Percentiles rank a stretch among this genome's conserved stretches.
phyloP scores from a whole-genome alignment of 2,113 vertebrate species.

The Anoura caudifer region DNA sequence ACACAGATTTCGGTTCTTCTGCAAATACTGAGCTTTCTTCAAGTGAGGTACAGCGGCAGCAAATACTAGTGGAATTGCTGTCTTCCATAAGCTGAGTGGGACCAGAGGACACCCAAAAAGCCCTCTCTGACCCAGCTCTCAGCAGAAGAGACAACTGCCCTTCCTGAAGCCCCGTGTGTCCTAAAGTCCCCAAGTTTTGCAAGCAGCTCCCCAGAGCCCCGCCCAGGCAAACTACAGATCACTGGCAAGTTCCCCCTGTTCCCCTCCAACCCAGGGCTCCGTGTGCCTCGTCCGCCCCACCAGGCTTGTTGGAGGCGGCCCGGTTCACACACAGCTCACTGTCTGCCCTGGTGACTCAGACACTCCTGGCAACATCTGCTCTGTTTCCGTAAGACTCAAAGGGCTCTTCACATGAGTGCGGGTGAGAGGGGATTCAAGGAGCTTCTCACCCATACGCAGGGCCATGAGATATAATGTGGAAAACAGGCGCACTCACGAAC shows the following conservation, averaged over 20 bases:
- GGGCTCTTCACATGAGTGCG: constrained; percentile 79
- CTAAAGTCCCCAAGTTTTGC: background rate
- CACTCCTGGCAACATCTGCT: constrained; percentile 79
- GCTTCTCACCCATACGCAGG: background rate
- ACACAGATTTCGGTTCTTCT: background rate
- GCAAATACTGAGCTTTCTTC: background rate
- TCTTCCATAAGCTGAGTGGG: background rate
- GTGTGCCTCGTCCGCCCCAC: background rate
- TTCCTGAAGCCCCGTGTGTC: background rate
- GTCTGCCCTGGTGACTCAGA: constrained; percentile 79
- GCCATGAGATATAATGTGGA: background rate
- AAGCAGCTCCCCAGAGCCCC: background rate
- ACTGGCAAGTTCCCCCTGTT: background rate
- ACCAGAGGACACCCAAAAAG: background rate
- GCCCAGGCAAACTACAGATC: background rate
- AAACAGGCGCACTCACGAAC: background rate
- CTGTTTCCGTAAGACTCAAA: constrained; percentile 78
- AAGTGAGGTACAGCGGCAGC: background rate
- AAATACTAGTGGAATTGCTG: background rate
- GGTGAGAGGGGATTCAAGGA: constrained; percentile 69
- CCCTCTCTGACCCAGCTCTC: too few relatives aligned
- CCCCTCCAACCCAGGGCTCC: background rate
- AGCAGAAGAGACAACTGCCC: background rate
- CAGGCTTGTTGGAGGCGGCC: constrained; percentile 51
- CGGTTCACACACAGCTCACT: constrained; percentile 67